Base-by-base conservation (phyloP, 2,797 vertebrate species). In the Remorina albescens region DNA sequence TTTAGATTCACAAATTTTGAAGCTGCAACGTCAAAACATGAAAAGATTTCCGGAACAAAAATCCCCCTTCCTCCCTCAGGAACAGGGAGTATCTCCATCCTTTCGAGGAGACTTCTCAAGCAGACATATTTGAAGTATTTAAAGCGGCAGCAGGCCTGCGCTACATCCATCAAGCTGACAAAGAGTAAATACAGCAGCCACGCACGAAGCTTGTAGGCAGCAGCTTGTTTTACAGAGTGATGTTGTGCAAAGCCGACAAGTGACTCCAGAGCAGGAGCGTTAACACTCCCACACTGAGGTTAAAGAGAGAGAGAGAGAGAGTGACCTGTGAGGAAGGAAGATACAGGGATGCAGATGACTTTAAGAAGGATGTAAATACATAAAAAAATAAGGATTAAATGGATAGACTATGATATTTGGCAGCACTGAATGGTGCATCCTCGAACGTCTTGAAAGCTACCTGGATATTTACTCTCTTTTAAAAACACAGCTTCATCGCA, bases 41-140 rank as follows among this genome's bases (percentile, higher is more conserved):
- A 16, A 41, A 41, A 41, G 11, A 8, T 9, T 46, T n/a, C 1
- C 19, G 8, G n/a, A 18, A 8, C 7, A 62, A n/a, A 46, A 41
- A 46, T 11, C 18, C 9, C 2, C 26, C 9, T 30, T 5, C 10
- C 23, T 3, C 8, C n/a, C 18, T 37, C 56, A n/a, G 62, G 51
- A 63, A 19, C 34, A 0, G 28, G 36, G 36, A 73, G 46, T 49
- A 18, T 59, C 75, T 83, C 71, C 59, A 59, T 81, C 70, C 62
- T 81, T 90, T 90, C 84, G 71, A 18, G 82, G 71, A 82, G 89
- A 88, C 87, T 89, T 85, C 81, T 86, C 57, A 34, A 91, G 66
- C 82, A 87, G 87, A 88, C 72, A 5, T 49, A 57, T 61, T 54
- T 50, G 63, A 77, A 74, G 83, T 86, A 84, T 88, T 84, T 81